Evolutionary conservation across 1,140 invertebrate genomes (phyloP), one percentile per base, ranked within the genome.

Genomic region (Calosoma granatense): DNA sequence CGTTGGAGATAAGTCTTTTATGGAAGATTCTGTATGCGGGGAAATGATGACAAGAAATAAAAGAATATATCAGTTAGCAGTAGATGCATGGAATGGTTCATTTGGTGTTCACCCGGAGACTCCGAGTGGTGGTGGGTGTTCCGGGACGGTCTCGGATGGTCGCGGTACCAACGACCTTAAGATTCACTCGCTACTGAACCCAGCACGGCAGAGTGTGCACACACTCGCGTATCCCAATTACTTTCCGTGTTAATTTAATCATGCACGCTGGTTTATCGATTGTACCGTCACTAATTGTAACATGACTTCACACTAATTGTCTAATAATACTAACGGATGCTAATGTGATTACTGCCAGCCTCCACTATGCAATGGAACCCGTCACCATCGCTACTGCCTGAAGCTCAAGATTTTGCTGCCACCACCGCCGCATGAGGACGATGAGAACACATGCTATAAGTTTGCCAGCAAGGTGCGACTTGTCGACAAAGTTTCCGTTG

Each of bases 231-330:
- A 11, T 17, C 41, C 41, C 41, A 47, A 47, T 47, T 47, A 47
- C 41, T 47, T 47, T 47, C 17, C 41, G 41, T 17, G 41, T 47
- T 47, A 47, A 47, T 47, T 47, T 47, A 47, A 47, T 47, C 17
- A 47, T 11, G 15, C 6, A 17, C 41, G 41, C 41, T 47, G 41
- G 41, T 47, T 11, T 47, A 47, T 47, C 41, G 41, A 47, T 47
- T 47, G 41, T 47, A 47, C 41, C 41, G 41, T 9, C 17, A 47
- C 41, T 47, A 47, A 47, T 47, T 47, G 41, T 47, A 47, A 47
- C 41, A 47, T 47, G 41, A 47, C 41, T 47, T 47, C 41, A 47
- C 41, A 17, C 41, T 47, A 47, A 47, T 47, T 47, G 41, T 47
- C 9, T 47, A 47, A 47, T 47, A 47, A 47, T 47, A 47, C 41